Conservation (phyloP, 2,888 invertebrate species). For the Malacosoma neustria region DNA sequence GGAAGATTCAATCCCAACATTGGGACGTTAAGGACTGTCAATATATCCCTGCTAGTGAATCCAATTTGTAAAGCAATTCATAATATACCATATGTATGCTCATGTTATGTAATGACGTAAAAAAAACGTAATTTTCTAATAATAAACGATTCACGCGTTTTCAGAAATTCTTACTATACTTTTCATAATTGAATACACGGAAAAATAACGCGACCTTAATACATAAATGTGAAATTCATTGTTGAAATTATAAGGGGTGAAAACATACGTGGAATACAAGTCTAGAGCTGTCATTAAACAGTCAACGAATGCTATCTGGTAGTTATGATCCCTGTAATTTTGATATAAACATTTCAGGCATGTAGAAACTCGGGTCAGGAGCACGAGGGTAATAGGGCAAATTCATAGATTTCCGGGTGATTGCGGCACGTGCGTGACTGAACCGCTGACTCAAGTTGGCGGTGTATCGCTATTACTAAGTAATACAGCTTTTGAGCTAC, state of each 20-base stretch:
- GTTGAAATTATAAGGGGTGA: neutral
- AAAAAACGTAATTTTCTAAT: no score
- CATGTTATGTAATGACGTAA: no score
- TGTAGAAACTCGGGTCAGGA: conserved; percentile 7
- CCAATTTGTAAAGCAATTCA: no score
- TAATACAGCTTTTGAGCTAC: neutral
- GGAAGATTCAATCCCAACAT: no score
- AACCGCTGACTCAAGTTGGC: conserved; percentile 15
- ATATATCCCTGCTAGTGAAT: no score
- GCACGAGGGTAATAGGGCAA: conserved; percentile 30
- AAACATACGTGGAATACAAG: neutral
- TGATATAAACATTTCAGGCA: conserved; percentile 1
- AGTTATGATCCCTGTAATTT: conserved; percentile 6
- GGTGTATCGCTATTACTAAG: neutral
- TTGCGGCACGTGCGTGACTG: conserved; percentile 36
- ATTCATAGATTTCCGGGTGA: conserved; percentile 43
- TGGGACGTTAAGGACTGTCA: no score
- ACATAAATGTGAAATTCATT: neutral
- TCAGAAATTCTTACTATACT: no score
- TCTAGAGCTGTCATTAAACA: neutral
- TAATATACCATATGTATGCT: no score
- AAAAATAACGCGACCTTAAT: neutral
- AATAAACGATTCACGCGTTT: no score
- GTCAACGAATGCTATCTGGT: neutral
- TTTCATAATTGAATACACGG: no score